Base-by-base conservation (phyloP, 92 coral and sea anemone species). In the Epizoanthus rinbou region DNA sequence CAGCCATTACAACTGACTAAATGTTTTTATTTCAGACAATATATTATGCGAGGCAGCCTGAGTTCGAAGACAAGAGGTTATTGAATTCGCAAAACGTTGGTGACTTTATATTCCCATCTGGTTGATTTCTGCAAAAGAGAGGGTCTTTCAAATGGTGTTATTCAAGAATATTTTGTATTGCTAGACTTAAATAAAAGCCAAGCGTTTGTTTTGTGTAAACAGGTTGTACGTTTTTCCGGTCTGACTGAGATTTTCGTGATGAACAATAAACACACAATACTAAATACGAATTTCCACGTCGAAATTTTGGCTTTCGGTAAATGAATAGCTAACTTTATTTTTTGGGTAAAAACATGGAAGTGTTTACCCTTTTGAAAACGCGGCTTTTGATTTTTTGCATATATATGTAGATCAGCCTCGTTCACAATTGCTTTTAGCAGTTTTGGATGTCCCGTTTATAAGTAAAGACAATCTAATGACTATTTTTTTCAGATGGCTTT, bases 1-100 rank as follows among this genome's bases (percentile, higher is more conserved):
- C 33, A 47, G 47, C 22, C 82, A 76, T 76, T 76, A 76, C 70
- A 76, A 37, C 35, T 22, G 68, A 63, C 39, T 17, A 69, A 56
- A 21, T 22, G 66, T 28, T 75, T 31, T 57, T 75, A 57, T 75
- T 57, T 57, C 50, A 75, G 19, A 57, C 47, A 56, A 28, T 28
- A 31, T 56, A 33, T 22, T 65, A 21, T 65, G 71, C 45, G 28
- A 58, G 28, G 9, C 23, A 25, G 43, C 28, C 57, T 53, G 28
- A 23, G 67, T 17, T 21, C 25, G 24, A 65, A 28, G 19, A 75
- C 80, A 45, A 31, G 22, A 60, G 47, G 57, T 43, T 43, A 43
- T 43, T 43, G 50, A 43, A 43, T 43, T 43, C 50, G 50, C 50
- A 43, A 43, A 43, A 43, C 7, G 50, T 10, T 43, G 50, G 10